Evolutionary conservation across 2,113 vertebrate genomes (phyloP).

Genomic region (Coreoperca whiteheadi): DNA sequence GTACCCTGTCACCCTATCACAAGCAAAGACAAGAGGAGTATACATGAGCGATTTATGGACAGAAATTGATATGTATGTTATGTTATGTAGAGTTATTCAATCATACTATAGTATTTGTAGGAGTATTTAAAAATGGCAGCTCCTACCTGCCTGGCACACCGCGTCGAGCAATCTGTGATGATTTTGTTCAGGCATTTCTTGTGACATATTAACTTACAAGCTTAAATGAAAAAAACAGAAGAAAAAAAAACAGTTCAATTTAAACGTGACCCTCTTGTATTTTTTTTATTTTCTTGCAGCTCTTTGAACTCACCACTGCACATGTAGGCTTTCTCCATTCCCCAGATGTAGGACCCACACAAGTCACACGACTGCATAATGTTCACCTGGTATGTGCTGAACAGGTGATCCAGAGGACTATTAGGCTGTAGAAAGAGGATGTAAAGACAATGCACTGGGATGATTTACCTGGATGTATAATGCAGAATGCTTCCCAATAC

Average conservation of each 20-base stretch:
- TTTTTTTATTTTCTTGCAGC: neutral
- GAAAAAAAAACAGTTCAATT: neutral
- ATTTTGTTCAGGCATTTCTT: conserved; percentile 94
- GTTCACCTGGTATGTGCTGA: conserved; percentile 94
- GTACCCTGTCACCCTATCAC: conserved; percentile 74
- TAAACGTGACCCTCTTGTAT: no score
- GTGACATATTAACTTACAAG: conserved; percentile 95
- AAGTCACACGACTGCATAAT: conserved; percentile 96
- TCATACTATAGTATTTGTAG: neutral
- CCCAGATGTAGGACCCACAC: conserved; percentile 95
- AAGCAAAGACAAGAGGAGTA: conserved; percentile 8
- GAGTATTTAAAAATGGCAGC: neutral
- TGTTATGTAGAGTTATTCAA: neutral
- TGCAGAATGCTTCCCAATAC: neutral
- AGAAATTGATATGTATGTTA: neutral
- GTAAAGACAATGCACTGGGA: neutral
- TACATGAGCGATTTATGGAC: neutral
- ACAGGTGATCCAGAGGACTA: conserved; percentile 90
- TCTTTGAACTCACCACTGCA: conserved; percentile 89
- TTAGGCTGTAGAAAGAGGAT: conserved; percentile 78
- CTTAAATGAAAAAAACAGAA: conserved; percentile 75
- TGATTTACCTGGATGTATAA: neutral
- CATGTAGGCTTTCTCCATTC: conserved; percentile 96
- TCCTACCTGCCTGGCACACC: conserved; percentile 85
- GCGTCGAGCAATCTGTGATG: conserved; percentile 87